A percentile compares a stretch with the other conserved stretches of the same genome.
Conservation (phyloP, 2,888 invertebrate species). For the Buathra laborator region DNA sequence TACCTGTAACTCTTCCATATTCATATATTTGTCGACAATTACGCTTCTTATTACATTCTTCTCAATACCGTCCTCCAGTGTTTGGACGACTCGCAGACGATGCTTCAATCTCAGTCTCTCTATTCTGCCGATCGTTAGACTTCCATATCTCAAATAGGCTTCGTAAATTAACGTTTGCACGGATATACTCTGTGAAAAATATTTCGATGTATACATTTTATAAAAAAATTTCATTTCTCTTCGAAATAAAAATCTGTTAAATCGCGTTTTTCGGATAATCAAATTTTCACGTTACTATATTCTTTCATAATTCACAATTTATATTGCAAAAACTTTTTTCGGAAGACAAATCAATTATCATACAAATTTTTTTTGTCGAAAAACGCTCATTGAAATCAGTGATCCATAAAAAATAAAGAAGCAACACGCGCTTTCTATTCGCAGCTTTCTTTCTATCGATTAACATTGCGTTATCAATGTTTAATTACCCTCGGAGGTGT, state of each 20-base stretch:
- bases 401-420: too few species aligned
- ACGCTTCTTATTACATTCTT: conserved; percentile 96
- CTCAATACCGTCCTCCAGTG: conserved; percentile 95
- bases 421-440: too few species aligned
- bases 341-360: too few species aligned
- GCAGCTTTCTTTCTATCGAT: too few species aligned
- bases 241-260: background rate
- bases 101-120: conserved; percentile 96
- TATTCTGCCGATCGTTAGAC: conserved; percentile 94
- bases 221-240: background rate
- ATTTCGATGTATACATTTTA: conserved; percentile 20
- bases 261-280: background rate
- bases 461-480: too few species aligned
- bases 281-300: too few species aligned
- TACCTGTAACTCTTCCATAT: conserved; percentile 88
- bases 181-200: conserved; percentile 88
- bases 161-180: conserved; percentile 94
- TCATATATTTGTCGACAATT: conserved; percentile 89
- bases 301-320: too few species aligned
- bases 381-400: too few species aligned
- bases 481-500: conserved; percentile 85
- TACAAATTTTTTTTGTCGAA: too few species aligned
- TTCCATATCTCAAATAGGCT: conserved; percentile 93
- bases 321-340: too few species aligned
- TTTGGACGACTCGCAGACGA: conserved; percentile 95